Conservation (phyloP, 2,113 vertebrate genomes). For the Pristiophorus japonicus region DNA sequence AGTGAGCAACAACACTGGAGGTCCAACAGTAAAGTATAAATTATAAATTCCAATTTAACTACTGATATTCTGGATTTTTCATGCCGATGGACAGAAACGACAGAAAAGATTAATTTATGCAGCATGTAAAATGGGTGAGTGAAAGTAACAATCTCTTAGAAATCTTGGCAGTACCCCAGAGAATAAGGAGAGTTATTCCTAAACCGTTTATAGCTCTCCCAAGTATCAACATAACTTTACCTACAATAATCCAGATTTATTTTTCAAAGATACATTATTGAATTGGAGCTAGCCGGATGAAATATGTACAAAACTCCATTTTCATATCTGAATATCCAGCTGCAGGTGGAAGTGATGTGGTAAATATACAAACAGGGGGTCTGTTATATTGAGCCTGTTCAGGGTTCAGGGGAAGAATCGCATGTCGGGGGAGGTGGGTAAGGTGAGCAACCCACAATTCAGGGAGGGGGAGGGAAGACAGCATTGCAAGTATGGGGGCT, state of each 20-base stretch:
- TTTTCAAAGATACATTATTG: neutral
- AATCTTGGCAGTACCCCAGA: neutral
- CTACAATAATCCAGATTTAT: neutral
- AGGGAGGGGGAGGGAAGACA: neutral
- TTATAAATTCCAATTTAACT: neutral
- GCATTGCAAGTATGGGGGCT: neutral
- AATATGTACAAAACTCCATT: neutral
- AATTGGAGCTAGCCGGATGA: neutral
- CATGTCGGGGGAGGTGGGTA: neutral
- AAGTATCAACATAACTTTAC: neutral
- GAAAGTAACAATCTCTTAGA: neutral
- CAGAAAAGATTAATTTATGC: neutral
- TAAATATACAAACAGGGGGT: neutral
- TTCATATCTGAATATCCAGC: neutral
- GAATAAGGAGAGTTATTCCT: neutral
- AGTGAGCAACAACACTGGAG: neutral
- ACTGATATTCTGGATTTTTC: neutral
- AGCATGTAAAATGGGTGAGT: neutral
- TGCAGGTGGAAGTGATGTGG: neutral
- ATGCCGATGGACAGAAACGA: neutral
- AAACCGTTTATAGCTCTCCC: neutral
- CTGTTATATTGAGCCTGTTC: neutral
- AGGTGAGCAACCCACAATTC: neutral
- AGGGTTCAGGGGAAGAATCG: neutral
- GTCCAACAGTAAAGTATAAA: neutral